Evolutionary conservation across 2,797 vertebrate species (phyloP), one percentile per base, ranked within the genome.

Genomic region (Columba guinea): DNA sequence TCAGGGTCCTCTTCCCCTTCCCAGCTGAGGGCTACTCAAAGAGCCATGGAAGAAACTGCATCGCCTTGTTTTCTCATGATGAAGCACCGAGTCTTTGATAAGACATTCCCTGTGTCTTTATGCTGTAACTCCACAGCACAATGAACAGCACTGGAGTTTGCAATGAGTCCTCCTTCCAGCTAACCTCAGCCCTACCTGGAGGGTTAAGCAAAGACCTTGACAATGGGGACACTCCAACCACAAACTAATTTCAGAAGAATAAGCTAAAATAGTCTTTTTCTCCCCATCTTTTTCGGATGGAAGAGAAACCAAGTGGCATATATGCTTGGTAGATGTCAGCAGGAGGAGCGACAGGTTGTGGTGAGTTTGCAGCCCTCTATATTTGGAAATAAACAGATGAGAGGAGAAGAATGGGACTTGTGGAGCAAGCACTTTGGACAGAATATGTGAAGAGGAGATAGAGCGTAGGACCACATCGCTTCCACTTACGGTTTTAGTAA

Each of bases 371-470:
- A 71, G 27, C 27, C 80, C 44, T 87, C 60, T 46, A 0, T 74
- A n/a, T 85, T 83, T 93, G 81, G 62, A 94, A 96, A 87, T 71
- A 84, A 93, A 65, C 13, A 70, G 11, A 64, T 18, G 22, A 60
- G 48, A 86, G n/a, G 18, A 91, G 35, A 89, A 73, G 18, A 87
- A 69, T 0, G 1, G 46, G 58, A 51, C 9, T 93, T 76, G 51
- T 59, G 34, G 62, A 68, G 28, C 41, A 68, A 89, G 34, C 24
- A 59, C 53, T 21, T 5, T 30, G 75, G 71, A 35, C 35, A 52
- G 46, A 87, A n/a, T 59, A 65, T 30, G 2, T 19, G 9, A 75
- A 65, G 49, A 68, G 22, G 67, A 63, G 23, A 30, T 26, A 37
- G 5, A 22, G 13, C 48, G 67, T 23, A 63, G 22, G n/a, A 49